These are phyloP conservation scores for Taphrorychus bicolor DNA, from an alignment of 2,888 invertebrate genomes.

Conservation along the genomic window DNA sequence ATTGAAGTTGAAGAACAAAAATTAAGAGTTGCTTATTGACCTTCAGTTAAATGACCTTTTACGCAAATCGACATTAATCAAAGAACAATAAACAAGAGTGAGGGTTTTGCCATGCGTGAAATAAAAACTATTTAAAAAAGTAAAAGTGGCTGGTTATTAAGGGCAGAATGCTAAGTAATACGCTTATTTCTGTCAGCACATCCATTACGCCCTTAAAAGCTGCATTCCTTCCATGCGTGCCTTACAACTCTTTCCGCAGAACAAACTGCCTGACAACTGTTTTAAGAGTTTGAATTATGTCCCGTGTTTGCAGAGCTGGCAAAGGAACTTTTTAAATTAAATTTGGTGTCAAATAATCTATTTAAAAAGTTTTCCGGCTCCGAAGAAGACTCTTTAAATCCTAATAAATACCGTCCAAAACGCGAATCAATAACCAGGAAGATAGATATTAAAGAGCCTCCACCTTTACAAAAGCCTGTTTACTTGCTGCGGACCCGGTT, in stretches of 20 bases:
- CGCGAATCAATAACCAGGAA: conserved; percentile 41
- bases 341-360: conserved; percentile 22
- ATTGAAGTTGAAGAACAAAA: no score
- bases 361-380: conserved; percentile 8
- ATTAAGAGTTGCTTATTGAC: no score
- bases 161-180: neutral
- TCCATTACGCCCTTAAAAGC: neutral
- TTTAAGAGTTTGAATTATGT: conserved; percentile 21
- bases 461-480: conserved; percentile 41
- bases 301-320: conserved; percentile 8
- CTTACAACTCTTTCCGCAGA: conserved; percentile 6
- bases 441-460: conserved; percentile 39
- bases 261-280: conserved; percentile 17
- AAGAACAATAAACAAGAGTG: no score
- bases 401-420: conserved; percentile 34
- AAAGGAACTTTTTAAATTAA: conserved; percentile 22
- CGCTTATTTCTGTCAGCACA: neutral
- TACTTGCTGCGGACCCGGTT: conserved; percentile 19
- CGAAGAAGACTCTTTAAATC: conserved; percentile 26
- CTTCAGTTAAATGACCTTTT: no score
- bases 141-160: neutral
- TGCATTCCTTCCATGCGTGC: neutral
- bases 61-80: no score
- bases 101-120: neutral
- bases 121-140: neutral